Evolutionary conservation across 1,140 invertebrate species (phyloP).

Genomic region (Drosophila novamexicana): DNA sequence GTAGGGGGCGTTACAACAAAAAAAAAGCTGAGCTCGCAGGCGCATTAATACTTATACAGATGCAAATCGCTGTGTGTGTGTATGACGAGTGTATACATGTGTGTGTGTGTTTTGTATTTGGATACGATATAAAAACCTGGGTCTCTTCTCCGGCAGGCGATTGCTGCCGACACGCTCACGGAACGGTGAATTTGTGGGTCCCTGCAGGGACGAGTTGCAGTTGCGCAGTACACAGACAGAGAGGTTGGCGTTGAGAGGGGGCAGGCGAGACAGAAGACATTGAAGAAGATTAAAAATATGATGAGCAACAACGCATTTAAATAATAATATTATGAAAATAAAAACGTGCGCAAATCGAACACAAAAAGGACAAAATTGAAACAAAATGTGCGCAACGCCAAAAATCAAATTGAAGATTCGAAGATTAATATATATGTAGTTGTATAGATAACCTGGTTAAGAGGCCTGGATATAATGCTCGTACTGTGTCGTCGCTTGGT

Average conservation of each 20-base stretch:
- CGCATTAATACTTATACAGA: constrained; percentile 48
- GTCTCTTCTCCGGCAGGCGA: constrained; percentile 91
- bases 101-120: constrained; percentile 39
- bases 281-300: constrained; percentile 59
- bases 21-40: constrained; percentile 37
- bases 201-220: constrained; percentile 80
- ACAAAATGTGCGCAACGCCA: constrained; percentile 47
- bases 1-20: constrained; percentile 11
- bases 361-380: neutral
- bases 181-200: constrained; percentile 90
- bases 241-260: constrained; percentile 23
- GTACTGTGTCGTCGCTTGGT: constrained; percentile 90
- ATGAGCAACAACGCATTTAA: constrained; percentile 8
- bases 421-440: constrained; percentile 3
- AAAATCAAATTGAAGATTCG: constrained; percentile 14
- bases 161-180: constrained; percentile 94
- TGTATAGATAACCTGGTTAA: constrained; percentile 83
- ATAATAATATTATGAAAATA: constrained; percentile 19
- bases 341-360: constrained; percentile 33
- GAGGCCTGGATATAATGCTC: constrained; percentile 86
- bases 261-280: constrained; percentile 49
- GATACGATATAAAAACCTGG: constrained; percentile 88
- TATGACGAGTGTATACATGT: constrained; percentile 21
- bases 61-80: constrained; percentile 40
- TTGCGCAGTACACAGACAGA: constrained; percentile 33